phyloP scores from a whole-genome alignment of 2,888 invertebrate species.

The Oscheius sp. region DNA sequence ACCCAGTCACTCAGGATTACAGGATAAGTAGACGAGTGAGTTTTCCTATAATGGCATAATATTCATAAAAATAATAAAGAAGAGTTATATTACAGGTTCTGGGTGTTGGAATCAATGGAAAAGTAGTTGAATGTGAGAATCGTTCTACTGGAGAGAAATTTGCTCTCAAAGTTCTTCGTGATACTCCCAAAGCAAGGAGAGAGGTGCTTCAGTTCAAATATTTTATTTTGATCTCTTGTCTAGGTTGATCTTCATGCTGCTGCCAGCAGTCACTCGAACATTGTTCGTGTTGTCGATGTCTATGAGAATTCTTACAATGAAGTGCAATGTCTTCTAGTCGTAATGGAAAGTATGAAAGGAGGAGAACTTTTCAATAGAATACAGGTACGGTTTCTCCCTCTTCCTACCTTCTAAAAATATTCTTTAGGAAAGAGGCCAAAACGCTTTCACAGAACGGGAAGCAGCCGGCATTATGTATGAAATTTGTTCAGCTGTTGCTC shows the following conservation, averaged over 20 bases:
- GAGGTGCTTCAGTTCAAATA: constrained; percentile 76
- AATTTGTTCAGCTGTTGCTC: constrained; percentile 92
- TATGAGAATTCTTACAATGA: constrained; percentile 95
- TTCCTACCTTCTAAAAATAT: neutral
- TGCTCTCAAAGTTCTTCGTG: constrained; percentile 92
- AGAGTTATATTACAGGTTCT: constrained; percentile 79
- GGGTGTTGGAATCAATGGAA: constrained; percentile 96
- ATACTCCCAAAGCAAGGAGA: constrained; percentile 89
- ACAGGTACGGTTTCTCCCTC: constrained; percentile 76
- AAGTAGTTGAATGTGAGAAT: constrained; percentile 93
- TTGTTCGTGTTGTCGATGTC: constrained; percentile 91
- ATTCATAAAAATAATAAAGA: neutral
- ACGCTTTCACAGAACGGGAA: constrained; percentile 95
- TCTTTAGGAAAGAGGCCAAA: constrained; percentile 83
- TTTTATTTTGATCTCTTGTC: neutral
- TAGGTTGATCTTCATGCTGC: constrained; percentile 91
- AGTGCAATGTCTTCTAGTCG: constrained; percentile 89
- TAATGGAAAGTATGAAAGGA: constrained; percentile 99
- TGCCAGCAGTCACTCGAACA: constrained; percentile 89
- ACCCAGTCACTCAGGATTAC: constrained; percentile 62
- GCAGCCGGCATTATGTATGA: constrained; percentile 92
- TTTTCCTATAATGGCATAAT: no score
- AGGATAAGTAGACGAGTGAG: constrained; percentile 55
- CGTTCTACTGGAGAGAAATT: constrained; percentile 84
- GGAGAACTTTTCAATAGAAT: constrained; percentile 97